phyloP scores from a whole-genome alignment of 1,140 invertebrate genomes.

The Teleopsis dalmanni region DNA sequence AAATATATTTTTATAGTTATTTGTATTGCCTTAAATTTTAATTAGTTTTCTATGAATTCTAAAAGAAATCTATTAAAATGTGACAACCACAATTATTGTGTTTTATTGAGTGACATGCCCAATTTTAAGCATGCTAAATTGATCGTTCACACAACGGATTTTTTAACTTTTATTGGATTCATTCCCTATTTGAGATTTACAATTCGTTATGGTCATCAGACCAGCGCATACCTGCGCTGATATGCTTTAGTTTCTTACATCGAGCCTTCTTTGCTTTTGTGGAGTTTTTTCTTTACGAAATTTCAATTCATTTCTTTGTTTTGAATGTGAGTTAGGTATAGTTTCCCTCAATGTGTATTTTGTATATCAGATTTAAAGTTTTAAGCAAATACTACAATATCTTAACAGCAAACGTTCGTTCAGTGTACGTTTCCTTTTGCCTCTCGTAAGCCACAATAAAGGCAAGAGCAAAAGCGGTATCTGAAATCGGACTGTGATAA shows the following conservation, averaged over 20 bases:
- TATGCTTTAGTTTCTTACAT: too few relatives aligned
- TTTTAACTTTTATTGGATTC: not conserved
- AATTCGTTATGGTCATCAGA: conserved; percentile 28
- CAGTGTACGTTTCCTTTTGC: not conserved
- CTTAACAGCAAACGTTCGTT: too few relatives aligned
- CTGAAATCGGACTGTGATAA: conserved; percentile 44
- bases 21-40: too few relatives aligned
- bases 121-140: not conserved
- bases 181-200: not conserved
- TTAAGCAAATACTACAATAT: too few relatives aligned
- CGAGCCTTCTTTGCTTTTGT: too few relatives aligned
- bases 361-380: too few relatives aligned
- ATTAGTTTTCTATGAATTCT: not conserved
- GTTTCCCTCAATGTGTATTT: too few relatives aligned
- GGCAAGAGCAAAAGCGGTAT: conserved; percentile 18
- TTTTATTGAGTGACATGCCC: conserved; percentile 2
- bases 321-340: too few relatives aligned
- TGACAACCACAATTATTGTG: conserved; percentile 8
- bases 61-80: conserved; percentile 11
- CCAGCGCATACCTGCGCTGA: conserved; percentile 28
- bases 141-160: not conserved
- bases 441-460: not conserved
- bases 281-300: too few relatives aligned
- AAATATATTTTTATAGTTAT: not conserved
- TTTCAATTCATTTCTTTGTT: too few relatives aligned